Evolutionary conservation across 2,113 vertebrate species (phyloP).

Genomic region (Sceloporus undulatus): DNA sequence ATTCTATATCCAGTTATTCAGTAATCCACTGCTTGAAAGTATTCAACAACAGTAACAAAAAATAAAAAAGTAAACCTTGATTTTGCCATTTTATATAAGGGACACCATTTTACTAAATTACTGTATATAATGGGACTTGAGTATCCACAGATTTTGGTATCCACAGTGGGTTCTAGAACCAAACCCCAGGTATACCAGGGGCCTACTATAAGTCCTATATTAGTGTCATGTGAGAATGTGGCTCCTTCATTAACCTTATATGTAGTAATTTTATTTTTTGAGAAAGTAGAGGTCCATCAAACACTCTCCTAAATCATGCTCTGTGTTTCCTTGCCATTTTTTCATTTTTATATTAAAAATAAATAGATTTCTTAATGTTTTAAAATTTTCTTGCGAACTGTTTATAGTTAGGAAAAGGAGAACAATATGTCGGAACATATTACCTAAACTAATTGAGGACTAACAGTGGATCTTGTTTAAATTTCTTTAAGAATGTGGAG

Average conservation of each 20-base stretch:
- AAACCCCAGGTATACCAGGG: too few relatives aligned
- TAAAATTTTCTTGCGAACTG: conserved; percentile 4
- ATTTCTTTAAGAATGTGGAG: conserved; percentile 38
- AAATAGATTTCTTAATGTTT: conserved; percentile 22
- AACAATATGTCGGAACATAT: conserved; percentile 29
- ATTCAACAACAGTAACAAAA: too few relatives aligned
- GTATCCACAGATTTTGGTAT: too few relatives aligned
- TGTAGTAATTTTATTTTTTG: neutral
- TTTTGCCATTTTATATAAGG: too few relatives aligned
- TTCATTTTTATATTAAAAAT: neutral
- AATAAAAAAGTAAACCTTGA: too few relatives aligned
- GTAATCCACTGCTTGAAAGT: too few relatives aligned
- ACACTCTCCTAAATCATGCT: neutral
- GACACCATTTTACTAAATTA: too few relatives aligned
- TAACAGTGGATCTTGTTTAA: conserved; percentile 36
- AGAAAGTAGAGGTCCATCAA: conserved; percentile 20
- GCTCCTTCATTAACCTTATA: neutral
- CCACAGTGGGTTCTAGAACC: too few relatives aligned
- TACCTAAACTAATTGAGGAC: conserved; percentile 19
- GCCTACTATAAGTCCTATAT: neutral
- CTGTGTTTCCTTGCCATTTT: conserved; percentile 2
- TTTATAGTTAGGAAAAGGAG: neutral
- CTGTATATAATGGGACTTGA: too few relatives aligned
- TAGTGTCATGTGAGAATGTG: neutral
- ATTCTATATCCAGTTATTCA: neutral